phyloP scores from a whole-genome alignment of 2,797 vertebrate species.

The Botia kubotai region DNA sequence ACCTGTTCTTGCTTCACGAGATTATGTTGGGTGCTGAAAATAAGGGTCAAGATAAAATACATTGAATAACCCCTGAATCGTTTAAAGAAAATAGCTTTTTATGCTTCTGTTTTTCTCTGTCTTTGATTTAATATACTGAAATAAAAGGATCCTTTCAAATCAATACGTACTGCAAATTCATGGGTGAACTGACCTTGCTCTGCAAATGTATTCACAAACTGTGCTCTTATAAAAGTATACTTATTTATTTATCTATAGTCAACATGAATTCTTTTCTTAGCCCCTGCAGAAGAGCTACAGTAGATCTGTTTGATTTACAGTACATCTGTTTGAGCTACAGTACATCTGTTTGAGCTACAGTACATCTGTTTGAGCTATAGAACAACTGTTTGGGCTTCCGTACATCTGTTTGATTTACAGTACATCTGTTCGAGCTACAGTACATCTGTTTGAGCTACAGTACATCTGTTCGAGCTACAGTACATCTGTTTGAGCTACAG shows the following conservation, averaged over 20 bases:
- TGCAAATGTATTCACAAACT: background rate
- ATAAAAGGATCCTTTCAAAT: background rate
- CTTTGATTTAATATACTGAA: conserved; percentile 1
- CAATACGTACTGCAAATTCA: background rate
- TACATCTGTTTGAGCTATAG: no score
- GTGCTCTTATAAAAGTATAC: background rate
- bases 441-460: no score
- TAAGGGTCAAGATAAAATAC: background rate
- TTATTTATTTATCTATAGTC: conserved; percentile 6
- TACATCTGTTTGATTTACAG: no score
- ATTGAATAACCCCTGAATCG: background rate
- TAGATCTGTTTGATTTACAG: no score
- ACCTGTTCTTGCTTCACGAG: conserved; percentile 13
- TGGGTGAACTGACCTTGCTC: background rate
- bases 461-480: no score
- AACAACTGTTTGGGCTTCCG: no score
- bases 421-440: no score
- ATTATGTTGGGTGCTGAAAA: conserved; percentile 17
- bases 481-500: no score
- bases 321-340: no score
- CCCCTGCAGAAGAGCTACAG: conserved; percentile 1
- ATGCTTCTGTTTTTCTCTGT: background rate
- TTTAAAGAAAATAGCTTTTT: background rate
- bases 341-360: no score
- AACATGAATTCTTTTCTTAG: background rate